These are phyloP conservation scores for Copsychus sechellarum DNA, from an alignment of 2,113 vertebrate species.

Conservation along the genomic window DNA sequence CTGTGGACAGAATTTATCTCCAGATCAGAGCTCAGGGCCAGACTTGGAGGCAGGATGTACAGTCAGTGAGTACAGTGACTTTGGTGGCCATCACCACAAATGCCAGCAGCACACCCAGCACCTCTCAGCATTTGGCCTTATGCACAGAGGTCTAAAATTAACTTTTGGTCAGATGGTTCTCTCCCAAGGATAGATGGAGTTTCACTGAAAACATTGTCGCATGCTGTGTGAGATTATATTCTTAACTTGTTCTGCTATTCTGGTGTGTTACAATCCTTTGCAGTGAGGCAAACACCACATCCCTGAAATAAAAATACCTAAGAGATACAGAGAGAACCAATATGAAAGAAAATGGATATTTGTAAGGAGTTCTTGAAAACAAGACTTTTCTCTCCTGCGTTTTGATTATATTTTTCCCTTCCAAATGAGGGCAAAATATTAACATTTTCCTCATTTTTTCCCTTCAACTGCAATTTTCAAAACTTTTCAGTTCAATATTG, in stretches of 20 bases:
- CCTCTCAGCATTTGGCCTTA: neutral
- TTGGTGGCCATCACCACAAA: rapidly evolving
- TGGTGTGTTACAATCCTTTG: neutral
- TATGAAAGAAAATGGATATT: neutral
- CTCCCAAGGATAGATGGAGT: neutral
- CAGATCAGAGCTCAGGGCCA: neutral
- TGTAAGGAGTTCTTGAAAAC: neutral
- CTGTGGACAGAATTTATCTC: slow-evolving; percentile 15
- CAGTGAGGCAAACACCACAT: neutral
- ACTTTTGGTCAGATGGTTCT: neutral
- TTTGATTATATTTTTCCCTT: neutral
- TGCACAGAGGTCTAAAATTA: neutral
- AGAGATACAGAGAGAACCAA: neutral
- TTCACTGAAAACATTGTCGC: neutral
- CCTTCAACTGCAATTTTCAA: neutral
- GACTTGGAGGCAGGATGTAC: rapidly evolving
- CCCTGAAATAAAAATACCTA: neutral
- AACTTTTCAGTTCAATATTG: neutral
- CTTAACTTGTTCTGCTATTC: neutral
- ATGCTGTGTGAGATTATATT: neutral
- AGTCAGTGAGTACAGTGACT: neutral
- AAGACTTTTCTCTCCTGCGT: neutral
- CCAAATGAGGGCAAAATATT: neutral
- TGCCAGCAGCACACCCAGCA: neutral
- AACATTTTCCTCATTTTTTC: neutral